A percentile compares a stretch with the other conserved stretches of the same genome.
Evolutionary conservation across 2,888 invertebrate genomes (phyloP).

Genomic region (Mythimna pallens): DNA sequence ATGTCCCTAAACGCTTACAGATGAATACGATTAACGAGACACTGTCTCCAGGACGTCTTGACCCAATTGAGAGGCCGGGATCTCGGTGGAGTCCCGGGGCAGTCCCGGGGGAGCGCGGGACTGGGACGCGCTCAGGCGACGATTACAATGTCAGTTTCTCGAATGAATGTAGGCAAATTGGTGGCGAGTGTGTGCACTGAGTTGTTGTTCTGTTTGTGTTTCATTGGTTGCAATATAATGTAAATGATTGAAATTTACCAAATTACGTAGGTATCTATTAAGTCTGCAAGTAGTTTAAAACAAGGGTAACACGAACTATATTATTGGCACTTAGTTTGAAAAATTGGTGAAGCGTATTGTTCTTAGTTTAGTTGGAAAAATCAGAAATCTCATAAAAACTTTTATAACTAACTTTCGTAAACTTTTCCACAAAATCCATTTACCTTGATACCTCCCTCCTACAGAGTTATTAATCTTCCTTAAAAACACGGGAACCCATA

Average conservation of each 20-base stretch:
- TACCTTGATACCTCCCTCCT: conserved; percentile 22
- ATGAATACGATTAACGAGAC: conserved; percentile 63
- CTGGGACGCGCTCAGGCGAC: conserved; percentile 12
- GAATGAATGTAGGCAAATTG: conserved; percentile 21
- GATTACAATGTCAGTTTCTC: conserved; percentile 47
- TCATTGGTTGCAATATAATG: no score
- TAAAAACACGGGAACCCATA: conserved; percentile 52
- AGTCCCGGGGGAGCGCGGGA: conserved; percentile 17
- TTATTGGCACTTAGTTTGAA: background rate
- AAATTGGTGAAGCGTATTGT: background rate
- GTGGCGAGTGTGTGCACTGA: conserved; percentile 1
- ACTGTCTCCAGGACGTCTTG: conserved; percentile 58
- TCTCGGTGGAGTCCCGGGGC: conserved; percentile 6
- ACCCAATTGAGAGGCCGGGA: conserved; percentile 50
- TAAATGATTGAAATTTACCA: no score
- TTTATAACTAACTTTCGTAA: conserved; percentile 3
- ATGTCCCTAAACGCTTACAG: conserved; percentile 60
- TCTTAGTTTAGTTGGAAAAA: background rate
- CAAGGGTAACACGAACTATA: no score
- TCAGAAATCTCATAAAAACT: conserved; percentile 23
- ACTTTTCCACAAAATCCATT: conserved; percentile 15
- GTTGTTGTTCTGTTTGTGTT: background rate
- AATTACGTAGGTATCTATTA: no score
- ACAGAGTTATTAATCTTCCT: conserved; percentile 44
- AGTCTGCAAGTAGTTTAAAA: no score